A percentile compares a stretch with the other conserved stretches of the same genome.
Evolutionary conservation across 2,888 invertebrate species (phyloP).

Genomic region (Epinotia bilunana): DNA sequence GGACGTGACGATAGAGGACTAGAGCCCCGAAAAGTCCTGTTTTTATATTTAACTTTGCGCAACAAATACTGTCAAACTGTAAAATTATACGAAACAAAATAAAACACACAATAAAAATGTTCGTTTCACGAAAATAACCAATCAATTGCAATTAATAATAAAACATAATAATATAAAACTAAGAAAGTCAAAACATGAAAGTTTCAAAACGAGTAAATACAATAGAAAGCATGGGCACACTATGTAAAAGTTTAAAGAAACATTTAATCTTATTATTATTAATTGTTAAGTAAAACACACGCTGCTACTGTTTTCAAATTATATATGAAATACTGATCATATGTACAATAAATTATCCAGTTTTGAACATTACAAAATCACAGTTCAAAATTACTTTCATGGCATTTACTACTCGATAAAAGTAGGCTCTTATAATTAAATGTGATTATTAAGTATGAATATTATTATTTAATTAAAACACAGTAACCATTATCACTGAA

Average conservation of each 20-base stretch:
- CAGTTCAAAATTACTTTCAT: constrained; percentile 81
- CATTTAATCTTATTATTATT: constrained; percentile 44
- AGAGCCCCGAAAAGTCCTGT: constrained; percentile 20
- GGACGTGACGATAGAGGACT: constrained; percentile 37
- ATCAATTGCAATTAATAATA: constrained; percentile 44
- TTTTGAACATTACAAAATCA: constrained; percentile 80
- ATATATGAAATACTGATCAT: constrained; percentile 49
- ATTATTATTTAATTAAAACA: constrained; percentile 29
- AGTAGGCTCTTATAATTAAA: constrained; percentile 36
- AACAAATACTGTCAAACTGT: constrained; percentile 39
- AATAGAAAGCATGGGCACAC: constrained; percentile 44
- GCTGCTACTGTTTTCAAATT: constrained; percentile 24
- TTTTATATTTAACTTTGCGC: constrained; percentile 23
- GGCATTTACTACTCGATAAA: constrained; percentile 63
- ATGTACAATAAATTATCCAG: constrained; percentile 63
- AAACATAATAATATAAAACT: constrained; percentile 46
- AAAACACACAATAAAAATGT: constrained; percentile 53
- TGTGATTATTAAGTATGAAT: constrained; percentile 35
- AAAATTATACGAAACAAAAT: constrained; percentile 40
- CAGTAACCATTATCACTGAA: constrained; percentile 38
- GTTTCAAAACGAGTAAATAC: constrained; percentile 33
- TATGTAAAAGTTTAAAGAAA: constrained; percentile 43
- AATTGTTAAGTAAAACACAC: constrained; percentile 44
- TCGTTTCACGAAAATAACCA: constrained; percentile 79
- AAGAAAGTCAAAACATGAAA: constrained; percentile 45